These are phyloP conservation scores for Pararge aegeria DNA, from an alignment of 1,140 invertebrate species.

Conservation along the genomic window DNA sequence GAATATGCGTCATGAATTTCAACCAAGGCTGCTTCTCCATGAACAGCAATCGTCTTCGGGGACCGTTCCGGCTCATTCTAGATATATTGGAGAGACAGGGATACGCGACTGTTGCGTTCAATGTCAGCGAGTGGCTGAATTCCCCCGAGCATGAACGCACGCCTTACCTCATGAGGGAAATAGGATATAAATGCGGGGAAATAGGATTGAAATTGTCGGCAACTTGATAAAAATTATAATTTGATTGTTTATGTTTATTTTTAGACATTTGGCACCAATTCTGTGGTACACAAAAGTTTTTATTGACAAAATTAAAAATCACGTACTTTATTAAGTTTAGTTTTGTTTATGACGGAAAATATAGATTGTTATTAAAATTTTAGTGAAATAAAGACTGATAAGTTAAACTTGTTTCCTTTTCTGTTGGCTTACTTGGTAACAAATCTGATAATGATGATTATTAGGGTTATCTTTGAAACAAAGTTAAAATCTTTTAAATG, in stretches of 20 bases:
- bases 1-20: constrained; percentile 64
- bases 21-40: constrained; percentile 68
- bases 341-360: neutral
- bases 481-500: no score
- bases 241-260: neutral
- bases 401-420: constrained; percentile 8
- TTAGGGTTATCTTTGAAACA: no score
- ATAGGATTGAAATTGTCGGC: constrained; percentile 57
- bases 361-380: constrained; percentile 6
- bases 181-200: constrained; percentile 63
- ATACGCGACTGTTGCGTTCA: constrained; percentile 49
- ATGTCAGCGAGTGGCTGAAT: constrained; percentile 49
- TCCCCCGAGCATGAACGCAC: constrained; percentile 56
- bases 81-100: constrained; percentile 62
- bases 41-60: constrained; percentile 68
- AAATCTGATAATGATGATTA: no score
- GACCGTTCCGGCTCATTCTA: constrained; percentile 54
- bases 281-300: neutral
- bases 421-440: neutral
- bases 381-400: constrained; percentile 29
- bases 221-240: constrained; percentile 37
- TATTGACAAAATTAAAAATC: neutral
- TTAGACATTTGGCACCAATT: neutral
- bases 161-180: constrained; percentile 59
- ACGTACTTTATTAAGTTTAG: no score